A percentile compares a stretch with the other conserved stretches of the same genome.
These are phyloP conservation scores for Marmota monax DNA, from an alignment of 2,113 vertebrate species.

Conservation along the genomic window DNA sequence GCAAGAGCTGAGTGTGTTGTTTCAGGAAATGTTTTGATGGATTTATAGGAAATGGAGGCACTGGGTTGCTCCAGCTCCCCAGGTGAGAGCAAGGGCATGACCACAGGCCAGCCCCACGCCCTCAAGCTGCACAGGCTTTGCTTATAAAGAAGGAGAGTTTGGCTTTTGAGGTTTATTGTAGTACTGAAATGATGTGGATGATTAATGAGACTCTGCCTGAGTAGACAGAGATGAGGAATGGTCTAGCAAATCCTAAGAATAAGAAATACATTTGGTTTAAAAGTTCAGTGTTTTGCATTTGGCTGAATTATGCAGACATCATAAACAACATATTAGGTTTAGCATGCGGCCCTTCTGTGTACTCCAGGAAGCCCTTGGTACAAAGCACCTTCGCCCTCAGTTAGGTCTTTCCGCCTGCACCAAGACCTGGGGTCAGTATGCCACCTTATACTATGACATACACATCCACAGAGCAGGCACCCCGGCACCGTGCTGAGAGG, in stretches of 20 bases:
- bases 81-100: fast-evolving
- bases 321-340: fast-evolving
- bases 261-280: too few relatives aligned
- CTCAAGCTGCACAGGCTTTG: not conserved
- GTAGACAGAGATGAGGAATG: not conserved
- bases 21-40: not conserved
- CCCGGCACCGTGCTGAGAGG: fast-evolving
- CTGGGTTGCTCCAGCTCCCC: fast-evolving
- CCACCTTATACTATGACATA: not conserved
- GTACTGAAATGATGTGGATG: not conserved
- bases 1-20: fast-evolving
- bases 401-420: not conserved
- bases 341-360: not conserved
- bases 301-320: too few relatives aligned
- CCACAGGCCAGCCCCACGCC: too few relatives aligned
- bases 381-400: not conserved
- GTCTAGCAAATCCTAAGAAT: not conserved
- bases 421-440: fast-evolving
- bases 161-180: not conserved
- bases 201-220: not conserved
- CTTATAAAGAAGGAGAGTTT: not conserved
- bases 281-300: not conserved
- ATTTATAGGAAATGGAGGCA: not conserved
- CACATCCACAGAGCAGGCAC: fast-evolving
- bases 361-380: not conserved